These are phyloP conservation scores for Ochotona princeps DNA, from an alignment of 2,113 vertebrate species.

Conservation along the genomic window DNA sequence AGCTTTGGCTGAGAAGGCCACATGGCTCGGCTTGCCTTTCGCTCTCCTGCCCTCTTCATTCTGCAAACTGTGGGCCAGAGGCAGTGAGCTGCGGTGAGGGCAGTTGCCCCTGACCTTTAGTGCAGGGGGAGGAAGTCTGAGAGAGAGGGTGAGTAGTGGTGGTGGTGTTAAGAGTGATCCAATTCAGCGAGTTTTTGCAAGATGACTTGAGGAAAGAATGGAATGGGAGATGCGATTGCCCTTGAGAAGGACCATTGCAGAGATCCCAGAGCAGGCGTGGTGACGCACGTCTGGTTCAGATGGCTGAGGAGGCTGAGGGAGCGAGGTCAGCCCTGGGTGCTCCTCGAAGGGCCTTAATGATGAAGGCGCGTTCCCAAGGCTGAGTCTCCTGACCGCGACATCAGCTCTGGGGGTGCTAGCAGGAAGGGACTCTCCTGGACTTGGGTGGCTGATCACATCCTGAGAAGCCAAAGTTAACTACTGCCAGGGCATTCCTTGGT, in stretches of 20 bases:
- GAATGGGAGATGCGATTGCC: background rate
- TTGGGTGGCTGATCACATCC: conserved; percentile 35
- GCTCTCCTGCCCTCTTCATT: background rate
- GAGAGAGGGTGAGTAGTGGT: background rate
- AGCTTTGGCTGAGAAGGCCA: background rate
- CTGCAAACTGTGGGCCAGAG: background rate
- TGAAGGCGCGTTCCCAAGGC: background rate
- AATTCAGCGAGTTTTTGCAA: background rate
- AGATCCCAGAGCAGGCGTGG: background rate
- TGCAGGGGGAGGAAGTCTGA: background rate
- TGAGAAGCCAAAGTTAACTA: conserved; percentile 9
- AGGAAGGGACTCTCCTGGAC: background rate
- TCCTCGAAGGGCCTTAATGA: background rate
- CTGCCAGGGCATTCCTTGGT: background rate
- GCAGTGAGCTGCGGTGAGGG: background rate
- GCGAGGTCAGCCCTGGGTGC: background rate
- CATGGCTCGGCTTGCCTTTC: background rate
- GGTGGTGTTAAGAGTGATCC: background rate
- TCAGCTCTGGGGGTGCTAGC: conserved; percentile 14
- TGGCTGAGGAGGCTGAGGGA: background rate
- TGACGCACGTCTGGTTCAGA: background rate
- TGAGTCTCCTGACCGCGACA: conserved; percentile 5
- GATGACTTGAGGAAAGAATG: conserved; percentile 17
- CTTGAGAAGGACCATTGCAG: background rate
- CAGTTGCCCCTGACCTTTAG: background rate